Evolutionary conservation across 2,797 vertebrate genomes (phyloP).

Genomic region (Lithobates sylvaticus): DNA sequence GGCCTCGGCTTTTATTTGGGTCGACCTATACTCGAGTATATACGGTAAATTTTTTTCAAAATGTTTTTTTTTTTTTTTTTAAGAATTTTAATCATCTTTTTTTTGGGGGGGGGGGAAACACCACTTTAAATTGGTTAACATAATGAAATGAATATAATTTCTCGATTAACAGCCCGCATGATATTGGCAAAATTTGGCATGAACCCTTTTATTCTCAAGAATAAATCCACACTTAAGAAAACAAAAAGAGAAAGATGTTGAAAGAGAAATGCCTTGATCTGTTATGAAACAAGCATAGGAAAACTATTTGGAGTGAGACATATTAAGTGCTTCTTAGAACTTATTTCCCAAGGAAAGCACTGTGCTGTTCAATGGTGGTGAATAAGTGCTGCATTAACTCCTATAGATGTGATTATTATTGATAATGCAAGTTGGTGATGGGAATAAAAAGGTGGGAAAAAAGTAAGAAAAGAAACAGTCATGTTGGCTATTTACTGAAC

Average conservation of each 20-base stretch:
- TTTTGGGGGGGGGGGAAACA: no score
- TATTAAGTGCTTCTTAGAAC: constrained; percentile 52
- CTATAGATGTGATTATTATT: constrained; percentile 66
- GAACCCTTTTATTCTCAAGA: constrained; percentile 44
- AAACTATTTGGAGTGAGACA: constrained; percentile 44
- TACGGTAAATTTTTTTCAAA: no score
- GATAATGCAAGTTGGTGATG: constrained; percentile 65
- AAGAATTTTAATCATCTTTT: no score
- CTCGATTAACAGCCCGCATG: constrained; percentile 22
- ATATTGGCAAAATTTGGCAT: neutral
- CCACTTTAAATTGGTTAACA: no score
- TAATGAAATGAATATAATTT: neutral
- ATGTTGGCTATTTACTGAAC: constrained; percentile 78
- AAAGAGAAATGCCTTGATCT: constrained; percentile 38
- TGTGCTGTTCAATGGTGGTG: constrained; percentile 31
- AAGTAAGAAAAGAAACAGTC: constrained; percentile 66
- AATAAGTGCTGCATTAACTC: constrained; percentile 60
- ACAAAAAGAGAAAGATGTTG: neutral
- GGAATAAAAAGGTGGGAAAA: constrained; percentile 60
- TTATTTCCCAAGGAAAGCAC: constrained; percentile 23
- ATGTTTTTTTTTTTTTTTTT: no score
- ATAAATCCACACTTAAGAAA: constrained; percentile 45
- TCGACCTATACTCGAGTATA: no score
- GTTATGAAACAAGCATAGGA: constrained; percentile 24
- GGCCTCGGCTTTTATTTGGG: no score